Evolutionary conservation across 2,113 vertebrate genomes (phyloP).

Genomic region (Tachysurus vachellii): DNA sequence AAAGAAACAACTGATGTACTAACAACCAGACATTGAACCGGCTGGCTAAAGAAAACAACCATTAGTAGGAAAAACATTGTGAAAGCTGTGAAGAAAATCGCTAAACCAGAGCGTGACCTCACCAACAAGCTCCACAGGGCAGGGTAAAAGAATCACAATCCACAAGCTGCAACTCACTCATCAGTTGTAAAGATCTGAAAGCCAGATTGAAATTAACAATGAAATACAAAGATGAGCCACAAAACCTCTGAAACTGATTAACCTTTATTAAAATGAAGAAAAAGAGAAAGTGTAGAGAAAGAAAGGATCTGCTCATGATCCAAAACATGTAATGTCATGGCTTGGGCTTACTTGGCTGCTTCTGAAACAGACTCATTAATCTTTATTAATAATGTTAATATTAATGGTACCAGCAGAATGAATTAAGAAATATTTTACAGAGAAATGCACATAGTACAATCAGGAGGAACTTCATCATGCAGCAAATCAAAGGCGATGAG

Average conservation of each 20-base stretch:
- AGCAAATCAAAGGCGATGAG: not conserved
- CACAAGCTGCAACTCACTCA: not conserved
- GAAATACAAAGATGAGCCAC: not conserved
- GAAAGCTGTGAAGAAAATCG: not conserved
- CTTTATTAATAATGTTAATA: not conserved
- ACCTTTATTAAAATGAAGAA: not conserved
- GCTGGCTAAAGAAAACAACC: not conserved
- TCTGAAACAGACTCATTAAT: not conserved
- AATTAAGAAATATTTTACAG: not conserved
- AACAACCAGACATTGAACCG: not conserved
- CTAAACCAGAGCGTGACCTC: not conserved
- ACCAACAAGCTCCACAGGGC: not conserved
- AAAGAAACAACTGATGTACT: not conserved
- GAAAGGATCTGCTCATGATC: too few relatives aligned
- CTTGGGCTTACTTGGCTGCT: not conserved
- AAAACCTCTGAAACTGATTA: not conserved
- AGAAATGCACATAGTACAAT: not conserved
- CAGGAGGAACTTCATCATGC: not conserved
- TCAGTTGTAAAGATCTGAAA: not conserved
- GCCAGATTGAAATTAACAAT: not conserved
- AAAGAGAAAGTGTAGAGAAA: not conserved
- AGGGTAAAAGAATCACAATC: not conserved
- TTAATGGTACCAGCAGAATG: not conserved
- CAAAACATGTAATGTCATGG: not conserved
- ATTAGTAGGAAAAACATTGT: not conserved